Evolutionary conservation across 2,888 invertebrate species (phyloP).

Genomic region (Cynaeus angustus): DNA sequence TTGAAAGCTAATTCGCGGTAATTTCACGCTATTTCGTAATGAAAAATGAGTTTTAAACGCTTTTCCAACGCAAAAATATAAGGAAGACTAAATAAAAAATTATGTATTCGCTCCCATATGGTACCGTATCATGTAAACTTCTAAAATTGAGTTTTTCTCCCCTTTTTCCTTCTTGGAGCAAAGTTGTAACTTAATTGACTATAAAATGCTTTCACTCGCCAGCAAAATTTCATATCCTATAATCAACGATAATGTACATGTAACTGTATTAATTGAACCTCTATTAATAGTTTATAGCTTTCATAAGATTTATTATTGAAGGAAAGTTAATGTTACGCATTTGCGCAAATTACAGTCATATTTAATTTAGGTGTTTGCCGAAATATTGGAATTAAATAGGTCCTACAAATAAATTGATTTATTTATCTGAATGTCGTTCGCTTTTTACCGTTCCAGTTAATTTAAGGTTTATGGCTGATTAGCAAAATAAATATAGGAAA

Average conservation of each 20-base stretch:
- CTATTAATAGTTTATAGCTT: slow-evolving; percentile 1
- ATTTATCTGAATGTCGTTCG: too few species aligned
- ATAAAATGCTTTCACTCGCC: background rate
- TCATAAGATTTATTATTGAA: background rate
- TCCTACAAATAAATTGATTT: too few species aligned
- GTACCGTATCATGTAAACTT: background rate
- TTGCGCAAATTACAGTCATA: background rate
- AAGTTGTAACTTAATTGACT: background rate
- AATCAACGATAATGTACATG: slow-evolving; percentile 1
- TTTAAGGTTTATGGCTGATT: too few species aligned
- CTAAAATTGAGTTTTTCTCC: background rate
- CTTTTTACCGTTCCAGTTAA: too few species aligned
- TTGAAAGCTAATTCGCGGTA: too few species aligned
- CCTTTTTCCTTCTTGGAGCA: background rate
- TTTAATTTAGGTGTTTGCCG: background rate
- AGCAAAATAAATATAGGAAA: too few species aligned
- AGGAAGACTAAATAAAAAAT: too few species aligned
- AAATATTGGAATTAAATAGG: too few species aligned
- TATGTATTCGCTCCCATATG: too few species aligned
- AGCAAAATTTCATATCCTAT: slow-evolving; percentile 2
- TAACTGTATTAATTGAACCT: background rate
- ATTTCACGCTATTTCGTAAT: too few species aligned
- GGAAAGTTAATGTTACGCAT: background rate
- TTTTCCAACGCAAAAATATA: too few species aligned
- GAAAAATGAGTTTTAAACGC: too few species aligned